These are phyloP conservation scores for Drosophila histrio DNA, from an alignment of 2,888 invertebrate species.

Conservation along the genomic window DNA sequence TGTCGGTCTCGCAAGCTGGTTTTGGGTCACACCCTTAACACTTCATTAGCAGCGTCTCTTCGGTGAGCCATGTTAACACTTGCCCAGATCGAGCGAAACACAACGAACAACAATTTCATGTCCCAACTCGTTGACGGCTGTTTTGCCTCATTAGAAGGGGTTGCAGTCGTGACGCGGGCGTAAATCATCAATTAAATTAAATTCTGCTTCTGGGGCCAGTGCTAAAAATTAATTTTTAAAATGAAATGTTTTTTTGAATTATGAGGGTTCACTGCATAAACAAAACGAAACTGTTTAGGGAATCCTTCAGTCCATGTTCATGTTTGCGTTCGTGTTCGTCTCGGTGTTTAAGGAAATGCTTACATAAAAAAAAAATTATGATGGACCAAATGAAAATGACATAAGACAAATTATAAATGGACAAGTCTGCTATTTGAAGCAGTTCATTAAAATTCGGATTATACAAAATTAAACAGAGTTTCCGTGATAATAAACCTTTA, in stretches of 20 bases:
- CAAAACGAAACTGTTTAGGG: not conserved
- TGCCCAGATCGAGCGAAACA: conserved; percentile 40
- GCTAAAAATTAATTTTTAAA: conserved; percentile 73
- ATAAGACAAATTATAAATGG: not conserved
- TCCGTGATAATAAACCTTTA: not conserved
- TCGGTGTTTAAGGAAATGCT: not conserved
- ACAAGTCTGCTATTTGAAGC: not conserved
- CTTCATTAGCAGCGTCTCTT: conserved; percentile 56
- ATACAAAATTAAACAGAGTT: not conserved
- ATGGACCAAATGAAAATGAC: not conserved
- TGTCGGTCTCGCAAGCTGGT: not conserved
- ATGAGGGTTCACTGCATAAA: conserved; percentile 54
- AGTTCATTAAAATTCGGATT: not conserved
- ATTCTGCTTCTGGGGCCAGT: conserved; percentile 65
- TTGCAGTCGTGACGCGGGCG: conserved; percentile 49
- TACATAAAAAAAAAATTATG: not conserved
- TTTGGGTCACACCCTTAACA: conserved; percentile 37
- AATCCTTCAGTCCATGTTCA: not conserved
- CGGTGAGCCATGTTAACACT: conserved; percentile 53
- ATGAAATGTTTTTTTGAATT: conserved; percentile 66
- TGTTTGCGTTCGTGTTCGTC: not conserved
- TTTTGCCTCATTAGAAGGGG: conserved; percentile 58
- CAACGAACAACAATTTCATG: conserved; percentile 3
- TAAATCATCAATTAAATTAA: conserved; percentile 76
- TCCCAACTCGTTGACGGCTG: not conserved